These are phyloP conservation scores for Hyperoplus lanceolatus DNA, from an alignment of 2,797 vertebrate genomes.

Conservation along the genomic window DNA sequence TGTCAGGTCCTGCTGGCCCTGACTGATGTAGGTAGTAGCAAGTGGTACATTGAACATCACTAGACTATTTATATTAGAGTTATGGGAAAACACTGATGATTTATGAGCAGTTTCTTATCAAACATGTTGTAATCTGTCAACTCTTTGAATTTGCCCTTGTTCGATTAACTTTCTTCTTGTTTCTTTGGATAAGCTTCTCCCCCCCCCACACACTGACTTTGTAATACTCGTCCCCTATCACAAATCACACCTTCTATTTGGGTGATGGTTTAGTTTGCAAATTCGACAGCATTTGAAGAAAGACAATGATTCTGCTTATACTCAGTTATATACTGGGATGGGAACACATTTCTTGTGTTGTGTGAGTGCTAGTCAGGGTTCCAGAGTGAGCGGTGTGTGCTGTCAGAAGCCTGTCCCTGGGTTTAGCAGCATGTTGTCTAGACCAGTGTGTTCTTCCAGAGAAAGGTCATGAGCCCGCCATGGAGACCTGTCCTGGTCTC, in stretches of 20 bases:
- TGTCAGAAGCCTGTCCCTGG: conserved; percentile 8
- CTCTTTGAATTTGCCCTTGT: background rate
- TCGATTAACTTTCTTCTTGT: background rate
- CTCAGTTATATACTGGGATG: background rate
- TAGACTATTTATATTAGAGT: background rate
- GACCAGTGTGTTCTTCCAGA: conserved; percentile 53
- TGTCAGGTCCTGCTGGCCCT: background rate
- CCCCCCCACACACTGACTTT: background rate
- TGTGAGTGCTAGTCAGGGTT: background rate
- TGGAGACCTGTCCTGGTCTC: conserved; percentile 28
- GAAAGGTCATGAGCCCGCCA: conserved; percentile 52
- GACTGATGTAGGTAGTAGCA: background rate
- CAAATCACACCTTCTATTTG: background rate
- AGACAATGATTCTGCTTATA: background rate
- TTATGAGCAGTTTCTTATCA: background rate
- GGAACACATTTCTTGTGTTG: background rate
- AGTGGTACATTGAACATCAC: background rate
- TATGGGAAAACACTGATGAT: background rate
- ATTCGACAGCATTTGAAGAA: background rate
- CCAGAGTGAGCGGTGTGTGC: conserved; percentile 15
- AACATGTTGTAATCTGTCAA: background rate
- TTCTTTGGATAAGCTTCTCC: background rate
- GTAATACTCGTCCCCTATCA: background rate
- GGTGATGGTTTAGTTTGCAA: background rate
- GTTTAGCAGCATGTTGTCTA: conserved; percentile 27